Base-by-base conservation (phyloP, 2,113 vertebrate genomes). In the Gavia stellata region DNA sequence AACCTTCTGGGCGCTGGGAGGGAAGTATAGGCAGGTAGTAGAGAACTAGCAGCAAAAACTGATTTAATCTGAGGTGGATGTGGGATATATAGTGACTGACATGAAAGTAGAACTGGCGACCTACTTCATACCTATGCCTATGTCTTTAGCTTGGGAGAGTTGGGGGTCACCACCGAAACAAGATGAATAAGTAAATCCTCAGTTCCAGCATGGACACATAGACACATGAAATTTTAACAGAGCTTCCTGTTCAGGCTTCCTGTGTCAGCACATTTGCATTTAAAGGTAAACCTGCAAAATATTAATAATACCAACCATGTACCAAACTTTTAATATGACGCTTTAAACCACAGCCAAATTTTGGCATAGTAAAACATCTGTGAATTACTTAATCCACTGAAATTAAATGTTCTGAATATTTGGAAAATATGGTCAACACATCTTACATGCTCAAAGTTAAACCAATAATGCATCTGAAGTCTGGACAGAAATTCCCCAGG, bases 291-390 rank as follows among this genome's bases (percentile, higher is more conserved):
- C 19, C 28, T 79, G 86, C 21, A 92, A 78, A 81, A 85, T 79
- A 87, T 79, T 92, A 92, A 91, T 73, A 79, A 67, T 52, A 79
- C 18, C 21, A 79, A 47, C 14, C 47, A 33, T 6, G 19, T 38
- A 92, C 34, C 44, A 84, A 86, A 89, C 9, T 24, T 86, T 81
- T 80, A 86, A 91, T 34, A 36, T 11, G 3, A 61, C 24, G 68
- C 75, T 91, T 93, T 89, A 89, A 95, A 95, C 49, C 25, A 68
- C 28, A 61, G 77, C 17, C 83, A 91, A 50, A 80, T 81, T 94
- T 81, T 36, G 65, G 59, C 55, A 86, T 24, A 49, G 31, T 52
- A 63, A 59, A 93, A 61, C 49, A 84, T 89, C 44, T 95, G 88
- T 72, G 68, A 91, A 84, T 75, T 92, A 68, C 86, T 95, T 75